These are phyloP conservation scores for Zosterops japonicus DNA, from an alignment of 2,113 vertebrate species.

Conservation along the genomic window DNA sequence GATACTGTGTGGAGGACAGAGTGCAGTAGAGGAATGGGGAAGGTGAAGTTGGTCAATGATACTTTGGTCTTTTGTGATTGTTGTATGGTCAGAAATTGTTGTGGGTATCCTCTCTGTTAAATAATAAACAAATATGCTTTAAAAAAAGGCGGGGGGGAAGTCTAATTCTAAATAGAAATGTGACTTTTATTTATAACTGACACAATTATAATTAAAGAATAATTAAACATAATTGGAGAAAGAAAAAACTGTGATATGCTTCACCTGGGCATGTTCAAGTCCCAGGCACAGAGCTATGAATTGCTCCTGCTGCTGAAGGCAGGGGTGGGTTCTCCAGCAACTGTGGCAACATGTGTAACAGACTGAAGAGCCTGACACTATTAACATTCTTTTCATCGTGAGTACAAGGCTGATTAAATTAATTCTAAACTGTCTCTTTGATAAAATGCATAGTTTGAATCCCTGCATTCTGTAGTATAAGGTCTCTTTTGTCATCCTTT, in stretches of 20 bases:
- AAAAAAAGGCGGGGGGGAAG: neutral
- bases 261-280: neutral
- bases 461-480: neutral
- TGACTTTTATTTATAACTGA: neutral
- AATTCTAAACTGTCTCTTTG: conserved; percentile 31
- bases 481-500: conserved; percentile 35
- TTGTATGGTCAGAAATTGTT: neutral
- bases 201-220: neutral
- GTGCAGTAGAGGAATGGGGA: neutral
- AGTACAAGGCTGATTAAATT: conserved; percentile 16
- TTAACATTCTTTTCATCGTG: neutral
- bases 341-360: neutral
- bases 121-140: neutral
- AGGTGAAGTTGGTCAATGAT: neutral
- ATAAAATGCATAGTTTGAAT: conserved; percentile 25
- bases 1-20: neutral
- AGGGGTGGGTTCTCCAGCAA: neutral
- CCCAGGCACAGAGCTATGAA: neutral
- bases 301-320: neutral
- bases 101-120: neutral
- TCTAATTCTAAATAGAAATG: neutral
- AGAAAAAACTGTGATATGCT: neutral
- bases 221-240: neutral
- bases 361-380: neutral
- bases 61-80: neutral